Base-by-base conservation (phyloP, 1,140 invertebrate species). In the Drosophila subpulchrella region DNA sequence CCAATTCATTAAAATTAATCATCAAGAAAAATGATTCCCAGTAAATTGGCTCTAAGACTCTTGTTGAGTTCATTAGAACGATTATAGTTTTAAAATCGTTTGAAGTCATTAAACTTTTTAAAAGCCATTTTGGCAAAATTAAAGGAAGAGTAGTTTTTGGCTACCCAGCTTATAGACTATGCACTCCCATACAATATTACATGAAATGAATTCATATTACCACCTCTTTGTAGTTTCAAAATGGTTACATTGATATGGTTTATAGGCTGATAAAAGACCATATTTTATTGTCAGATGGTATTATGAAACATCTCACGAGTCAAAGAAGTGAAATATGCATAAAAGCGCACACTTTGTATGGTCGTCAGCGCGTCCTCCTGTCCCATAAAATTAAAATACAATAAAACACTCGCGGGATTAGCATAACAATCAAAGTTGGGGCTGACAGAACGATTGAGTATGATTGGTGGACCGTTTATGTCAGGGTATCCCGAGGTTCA, bases 11-110 rank as follows among this genome's bases (percentile, higher is more conserved):
- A 53, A 66, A 68, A 50, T 66, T 68, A 66, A 68, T 32, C 63
- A 68, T 20, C 47, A 65, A 66, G 32, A 65, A 44, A 44, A 50
- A 66, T 20, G 17, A 48, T 59, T 11, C 17, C 17, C 6, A 59
- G 32, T 11, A 34, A 59, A 39, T 48, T 36, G 44, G 57, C 20
- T 53, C 12, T 41, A 34, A 67, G 55, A 42, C 36, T 27, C 47
- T 68, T 65, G 36, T 27, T 32, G 65, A 66, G 65, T 68, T 68
- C 65, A 66, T 46, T 68, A 41, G 15, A 66, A 68, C 65, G 65
- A 68, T 68, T 68, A 66, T 20, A 66, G 53, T 24, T 41, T 24
- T 6, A 34, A 13, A 53, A 34, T 17, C 47, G 39, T 38, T 27
- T 32, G 12, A 39, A 48, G 15, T 17, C 36, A 61, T 46, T 13